Conservation (phyloP, 2,888 invertebrate genomes). For the Pegoplata infirma region DNA sequence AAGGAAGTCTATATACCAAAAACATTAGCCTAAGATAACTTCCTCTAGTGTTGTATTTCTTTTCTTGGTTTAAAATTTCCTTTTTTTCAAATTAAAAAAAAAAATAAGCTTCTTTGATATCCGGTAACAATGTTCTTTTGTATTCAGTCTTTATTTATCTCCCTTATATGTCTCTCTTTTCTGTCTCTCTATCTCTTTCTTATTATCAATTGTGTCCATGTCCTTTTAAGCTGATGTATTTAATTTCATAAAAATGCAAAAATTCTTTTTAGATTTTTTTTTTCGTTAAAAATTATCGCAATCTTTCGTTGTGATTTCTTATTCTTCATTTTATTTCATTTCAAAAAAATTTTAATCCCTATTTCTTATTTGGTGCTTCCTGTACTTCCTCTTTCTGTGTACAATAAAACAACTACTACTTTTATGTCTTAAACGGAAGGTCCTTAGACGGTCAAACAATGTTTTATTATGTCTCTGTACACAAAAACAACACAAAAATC, state of each 20-base stretch:
- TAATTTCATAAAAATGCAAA: constrained; percentile 63
- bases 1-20: background rate
- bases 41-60: constrained; percentile 45
- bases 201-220: constrained; percentile 25
- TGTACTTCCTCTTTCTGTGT: constrained; percentile 61
- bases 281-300: constrained; percentile 65
- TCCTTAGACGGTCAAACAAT: constrained; percentile 60
- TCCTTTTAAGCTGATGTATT: constrained; percentile 61
- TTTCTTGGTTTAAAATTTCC: constrained; percentile 46
- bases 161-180: constrained; percentile 20
- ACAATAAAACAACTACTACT: constrained; percentile 18
- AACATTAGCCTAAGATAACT: constrained; percentile 39
- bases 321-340: constrained; percentile 16
- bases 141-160: constrained; percentile 8
- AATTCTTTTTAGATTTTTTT: constrained; percentile 29
- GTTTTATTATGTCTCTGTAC: constrained; percentile 1
- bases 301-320: constrained; percentile 63
- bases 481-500: constrained; percentile 8
- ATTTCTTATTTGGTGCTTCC: constrained; percentile 62
- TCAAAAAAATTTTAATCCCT: constrained; percentile 60
- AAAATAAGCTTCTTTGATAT: constrained; percentile 68
- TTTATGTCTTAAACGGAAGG: constrained; percentile 48
- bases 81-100: constrained; percentile 6
- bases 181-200: constrained; percentile 19
- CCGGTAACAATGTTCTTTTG: constrained; percentile 68